Evolutionary conservation across 1,140 invertebrate species (phyloP), one percentile per base, ranked within the genome.

Genomic region (Tetragonula clypearis): DNA sequence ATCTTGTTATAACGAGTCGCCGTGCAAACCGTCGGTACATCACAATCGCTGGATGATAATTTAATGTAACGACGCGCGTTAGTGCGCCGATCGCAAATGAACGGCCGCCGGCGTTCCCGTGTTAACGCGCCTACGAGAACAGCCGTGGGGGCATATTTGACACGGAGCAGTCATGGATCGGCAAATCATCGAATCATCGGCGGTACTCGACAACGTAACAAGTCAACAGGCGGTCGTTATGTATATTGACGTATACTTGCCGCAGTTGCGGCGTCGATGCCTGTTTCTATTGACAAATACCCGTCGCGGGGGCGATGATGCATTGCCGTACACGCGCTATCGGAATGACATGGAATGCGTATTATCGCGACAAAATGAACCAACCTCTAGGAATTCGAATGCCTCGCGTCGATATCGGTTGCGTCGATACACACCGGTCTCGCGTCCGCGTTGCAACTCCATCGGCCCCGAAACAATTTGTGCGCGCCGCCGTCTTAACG

Each of bases 171-270:
- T 92, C 91, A 91, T 90, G 91, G 92, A 93, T 94, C 93, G 92
- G 93, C 93, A 94, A 94, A 95, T 95, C 92, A 94, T 94, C 92
- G 93, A 94, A 94, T 92, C 87, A 90, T 88, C 90, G 84, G 86
- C 91, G 91, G 92, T 91, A 91, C 93, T 92, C 92, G 93, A 94
- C 94, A 95, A 93, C 93, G 93, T 95, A 94, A 94, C 94, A 94
- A 94, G 93, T 95, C 92, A 95, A 94, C 93, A 93, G 90, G 92
- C 90, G 87, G 90, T 90, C 93, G 92, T 93, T 93, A 93, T 94
- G 90, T 93, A 93, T 93, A 93, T 91, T 90, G 89, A 87, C 84
- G 87, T 92, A 91, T 92, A 92, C 92, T 93, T 93, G 91, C 90
- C 92, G 91, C 91, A 90, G 90, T 92, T 90, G 87, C 88, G 83